phyloP scores from a whole-genome alignment of 2,113 vertebrate species.

The Elephantulus edwardii region DNA sequence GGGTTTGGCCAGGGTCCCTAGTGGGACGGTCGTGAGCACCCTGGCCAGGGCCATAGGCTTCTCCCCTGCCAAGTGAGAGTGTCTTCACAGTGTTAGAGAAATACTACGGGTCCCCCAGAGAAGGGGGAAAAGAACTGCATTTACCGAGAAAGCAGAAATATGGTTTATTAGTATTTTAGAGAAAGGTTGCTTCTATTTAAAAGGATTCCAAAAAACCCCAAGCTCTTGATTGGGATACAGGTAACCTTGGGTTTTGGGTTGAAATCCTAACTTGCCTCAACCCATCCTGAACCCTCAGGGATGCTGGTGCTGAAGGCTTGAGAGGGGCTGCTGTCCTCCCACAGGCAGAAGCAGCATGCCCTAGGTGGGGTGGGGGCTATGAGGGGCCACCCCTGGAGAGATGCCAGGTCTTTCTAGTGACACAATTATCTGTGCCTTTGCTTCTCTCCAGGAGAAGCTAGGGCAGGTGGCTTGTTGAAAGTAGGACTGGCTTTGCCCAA shows the following conservation, averaged over 20 bases:
- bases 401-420: background rate
- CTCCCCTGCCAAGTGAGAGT: background rate
- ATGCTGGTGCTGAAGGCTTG: background rate
- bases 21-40: background rate
- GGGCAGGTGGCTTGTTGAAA: background rate
- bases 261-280: background rate
- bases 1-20: background rate
- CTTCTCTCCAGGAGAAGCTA: background rate
- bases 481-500: background rate
- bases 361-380: background rate
- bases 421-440: background rate
- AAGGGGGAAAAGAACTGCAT: constrained; percentile 13
- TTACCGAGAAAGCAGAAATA: background rate
- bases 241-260: background rate
- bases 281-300: background rate
- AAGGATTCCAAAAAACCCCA: too few relatives aligned
- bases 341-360: background rate
- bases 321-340: background rate
- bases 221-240: background rate
- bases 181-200: constrained; percentile 7
- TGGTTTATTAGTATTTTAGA: constrained; percentile 19
- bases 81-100: background rate
- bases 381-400: background rate
- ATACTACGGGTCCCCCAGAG: constrained; percentile 34
- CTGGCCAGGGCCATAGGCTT: background rate